phyloP scores from a whole-genome alignment of 2,113 vertebrate genomes.

The Gambusia affinis region DNA sequence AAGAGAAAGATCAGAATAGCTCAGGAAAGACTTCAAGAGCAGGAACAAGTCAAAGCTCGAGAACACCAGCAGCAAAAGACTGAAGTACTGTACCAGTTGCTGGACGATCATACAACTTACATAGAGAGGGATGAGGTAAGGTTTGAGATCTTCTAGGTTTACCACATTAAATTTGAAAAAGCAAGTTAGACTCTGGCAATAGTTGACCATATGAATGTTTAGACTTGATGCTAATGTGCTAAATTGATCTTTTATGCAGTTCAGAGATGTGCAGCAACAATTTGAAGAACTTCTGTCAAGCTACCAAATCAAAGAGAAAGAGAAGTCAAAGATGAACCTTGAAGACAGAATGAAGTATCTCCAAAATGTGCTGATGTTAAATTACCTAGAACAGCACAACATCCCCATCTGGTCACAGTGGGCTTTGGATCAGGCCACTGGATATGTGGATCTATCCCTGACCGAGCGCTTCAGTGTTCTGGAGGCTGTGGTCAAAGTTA shows the following conservation, averaged over 20 bases:
- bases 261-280: background rate
- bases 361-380: conserved; percentile 13
- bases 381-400: background rate
- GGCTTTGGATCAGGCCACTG: conserved; percentile 33
- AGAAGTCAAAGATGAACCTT: background rate
- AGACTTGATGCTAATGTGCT: background rate
- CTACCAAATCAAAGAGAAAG: conserved; percentile 15
- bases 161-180: background rate
- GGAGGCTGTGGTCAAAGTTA: conserved; percentile 19
- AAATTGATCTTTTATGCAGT: background rate
- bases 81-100: background rate
- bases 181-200: background rate
- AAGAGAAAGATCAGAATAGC: background rate
- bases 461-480: conserved; percentile 6
- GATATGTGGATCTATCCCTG: background rate
- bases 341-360: conserved; percentile 22
- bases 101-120: conserved; percentile 1
- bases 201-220: background rate
- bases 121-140: conserved; percentile 7
- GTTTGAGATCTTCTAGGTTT: background rate
- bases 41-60: background rate
- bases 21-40: background rate
- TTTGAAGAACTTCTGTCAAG: background rate
- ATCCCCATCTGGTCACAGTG: fast-evolving
- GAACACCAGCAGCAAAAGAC: background rate